Conservation (phyloP, 1,140 invertebrate genomes). For the Habropoda laboriosa region DNA sequence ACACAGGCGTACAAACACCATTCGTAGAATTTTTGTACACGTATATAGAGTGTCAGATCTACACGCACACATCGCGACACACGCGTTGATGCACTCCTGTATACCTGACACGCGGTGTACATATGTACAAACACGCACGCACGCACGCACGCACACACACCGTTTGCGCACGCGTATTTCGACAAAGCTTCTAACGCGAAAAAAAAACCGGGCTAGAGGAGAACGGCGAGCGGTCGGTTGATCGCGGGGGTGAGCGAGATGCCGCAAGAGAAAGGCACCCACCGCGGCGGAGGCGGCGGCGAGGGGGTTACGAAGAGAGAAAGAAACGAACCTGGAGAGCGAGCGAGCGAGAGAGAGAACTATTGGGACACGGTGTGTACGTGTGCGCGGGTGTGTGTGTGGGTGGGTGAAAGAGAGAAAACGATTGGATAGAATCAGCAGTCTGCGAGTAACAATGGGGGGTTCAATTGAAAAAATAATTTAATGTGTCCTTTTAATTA, state of each 20-base stretch:
- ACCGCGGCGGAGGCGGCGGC: not conserved
- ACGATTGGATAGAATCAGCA: constrained; percentile 80
- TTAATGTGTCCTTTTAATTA: constrained; percentile 82
- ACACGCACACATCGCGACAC: not conserved
- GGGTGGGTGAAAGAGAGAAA: constrained; percentile 62
- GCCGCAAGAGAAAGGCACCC: constrained; percentile 8
- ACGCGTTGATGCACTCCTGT: constrained; percentile 4
- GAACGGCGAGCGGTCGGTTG: constrained; percentile 7
- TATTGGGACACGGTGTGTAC: constrained; percentile 39
- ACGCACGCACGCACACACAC: too few species aligned
- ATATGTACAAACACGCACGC: constrained; percentile 48
- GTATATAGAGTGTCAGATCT: not conserved
- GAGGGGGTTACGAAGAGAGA: not conserved
- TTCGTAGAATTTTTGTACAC: not conserved
- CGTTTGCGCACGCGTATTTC: constrained; percentile 63
- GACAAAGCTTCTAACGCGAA: constrained; percentile 68
- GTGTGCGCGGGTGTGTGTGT: constrained; percentile 42
- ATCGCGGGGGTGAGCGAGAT: constrained; percentile 21
- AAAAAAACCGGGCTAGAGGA: constrained; percentile 49
- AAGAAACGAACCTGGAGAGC: not conserved
- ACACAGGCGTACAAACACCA: too few species aligned
- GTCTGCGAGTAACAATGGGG: constrained; percentile 81
- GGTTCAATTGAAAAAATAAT: constrained; percentile 82
- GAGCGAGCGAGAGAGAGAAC: constrained; percentile 44
- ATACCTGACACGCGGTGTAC: constrained; percentile 39